These are phyloP conservation scores for Villa cingulata DNA, from an alignment of 2,888 invertebrate genomes.

Conservation along the genomic window DNA sequence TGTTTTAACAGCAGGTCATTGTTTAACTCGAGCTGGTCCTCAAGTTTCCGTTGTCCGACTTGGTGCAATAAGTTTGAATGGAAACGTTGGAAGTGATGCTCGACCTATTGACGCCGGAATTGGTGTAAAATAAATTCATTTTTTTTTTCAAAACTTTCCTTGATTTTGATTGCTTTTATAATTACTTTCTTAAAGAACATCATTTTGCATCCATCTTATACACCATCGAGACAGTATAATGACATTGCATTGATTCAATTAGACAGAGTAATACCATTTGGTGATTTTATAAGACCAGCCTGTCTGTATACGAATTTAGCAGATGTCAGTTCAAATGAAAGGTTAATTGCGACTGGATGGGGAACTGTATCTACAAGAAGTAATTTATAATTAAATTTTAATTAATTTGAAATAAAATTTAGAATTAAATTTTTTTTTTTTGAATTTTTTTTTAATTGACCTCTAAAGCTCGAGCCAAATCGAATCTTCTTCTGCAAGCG, in stretches of 20 bases:
- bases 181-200: conserved; percentile 12
- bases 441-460: background rate
- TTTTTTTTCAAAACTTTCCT: too few relatives aligned
- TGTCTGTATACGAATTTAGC: conserved; percentile 17
- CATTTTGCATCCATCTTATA: conserved; percentile 12
- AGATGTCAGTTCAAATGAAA: conserved; percentile 8
- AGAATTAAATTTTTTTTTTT: too few relatives aligned
- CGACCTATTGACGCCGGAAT: conserved; percentile 6
- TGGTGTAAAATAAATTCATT: conserved; percentile 6
- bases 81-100: background rate
- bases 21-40: conserved; percentile 1
- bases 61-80: conserved; percentile 8
- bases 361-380: conserved; percentile 10
- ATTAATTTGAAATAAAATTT: background rate
- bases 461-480: conserved; percentile 13
- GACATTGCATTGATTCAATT: conserved; percentile 21
- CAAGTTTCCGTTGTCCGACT: conserved; percentile 10
- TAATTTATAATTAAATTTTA: background rate
- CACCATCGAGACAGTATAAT: conserved; percentile 10
- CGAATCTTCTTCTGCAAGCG: conserved; percentile 15
- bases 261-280: conserved; percentile 8
- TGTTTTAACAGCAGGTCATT: conserved; percentile 15
- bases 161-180: too few relatives aligned
- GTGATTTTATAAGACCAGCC: conserved; percentile 15
- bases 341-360: conserved; percentile 19